Evolutionary conservation across 2,888 invertebrate species (phyloP).

Genomic region (Belgica antarctica): DNA sequence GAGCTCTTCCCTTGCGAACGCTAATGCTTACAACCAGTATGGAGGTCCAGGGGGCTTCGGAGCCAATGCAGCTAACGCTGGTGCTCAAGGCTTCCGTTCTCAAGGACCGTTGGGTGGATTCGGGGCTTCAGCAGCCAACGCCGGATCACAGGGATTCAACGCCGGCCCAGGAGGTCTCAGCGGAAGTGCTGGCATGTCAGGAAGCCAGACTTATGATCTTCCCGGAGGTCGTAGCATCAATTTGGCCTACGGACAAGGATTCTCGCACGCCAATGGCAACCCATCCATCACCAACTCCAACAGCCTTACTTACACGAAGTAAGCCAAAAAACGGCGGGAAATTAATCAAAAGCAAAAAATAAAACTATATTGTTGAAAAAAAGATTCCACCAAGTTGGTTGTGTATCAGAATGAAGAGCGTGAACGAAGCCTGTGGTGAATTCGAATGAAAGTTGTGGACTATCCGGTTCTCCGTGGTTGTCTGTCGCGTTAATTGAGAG

Average conservation of each 20-base stretch:
- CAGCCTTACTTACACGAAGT: background rate
- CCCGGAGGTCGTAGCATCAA: conserved; percentile 55
- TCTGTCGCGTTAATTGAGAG: background rate
- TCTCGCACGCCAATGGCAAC: conserved; percentile 25
- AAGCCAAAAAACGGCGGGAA: too few relatives aligned
- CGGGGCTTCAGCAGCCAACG: conserved; percentile 53
- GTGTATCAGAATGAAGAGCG: background rate
- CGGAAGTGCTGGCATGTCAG: conserved; percentile 51
- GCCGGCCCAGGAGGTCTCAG: background rate
- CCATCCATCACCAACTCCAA: background rate
- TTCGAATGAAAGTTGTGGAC: background rate
- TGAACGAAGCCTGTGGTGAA: background rate
- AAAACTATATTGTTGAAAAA: background rate
- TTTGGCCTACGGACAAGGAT: conserved; percentile 52
- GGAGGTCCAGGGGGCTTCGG: conserved; percentile 11
- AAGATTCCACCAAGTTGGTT: background rate
- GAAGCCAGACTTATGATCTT: conserved; percentile 52
- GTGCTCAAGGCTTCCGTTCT: conserved; percentile 52
- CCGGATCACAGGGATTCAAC: conserved; percentile 50
- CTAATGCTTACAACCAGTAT: conserved; percentile 26
- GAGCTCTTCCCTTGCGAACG: conserved; percentile 23
- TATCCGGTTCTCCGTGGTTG: background rate
- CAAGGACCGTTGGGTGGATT: conserved; percentile 50
- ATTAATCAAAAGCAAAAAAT: background rate
- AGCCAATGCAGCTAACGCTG: background rate